Evolutionary conservation across 2,888 invertebrate species (phyloP).

Genomic region (Crossocerus cetratus): DNA sequence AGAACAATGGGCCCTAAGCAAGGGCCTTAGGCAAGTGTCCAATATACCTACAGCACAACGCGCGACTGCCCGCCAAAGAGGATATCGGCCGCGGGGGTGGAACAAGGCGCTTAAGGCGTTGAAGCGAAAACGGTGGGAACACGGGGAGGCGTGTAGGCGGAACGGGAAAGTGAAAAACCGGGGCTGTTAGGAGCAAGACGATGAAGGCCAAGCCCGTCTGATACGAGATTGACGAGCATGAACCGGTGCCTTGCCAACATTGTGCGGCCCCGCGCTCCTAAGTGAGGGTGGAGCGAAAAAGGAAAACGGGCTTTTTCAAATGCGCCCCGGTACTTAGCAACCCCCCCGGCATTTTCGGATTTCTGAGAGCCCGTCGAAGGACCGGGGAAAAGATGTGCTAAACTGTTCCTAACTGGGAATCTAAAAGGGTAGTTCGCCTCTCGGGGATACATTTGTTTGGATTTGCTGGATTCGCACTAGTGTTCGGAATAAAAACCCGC

Average conservation of each 20-base stretch:
- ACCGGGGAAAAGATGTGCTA: conserved; percentile 20
- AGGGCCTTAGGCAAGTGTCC: no score
- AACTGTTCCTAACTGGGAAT: not conserved
- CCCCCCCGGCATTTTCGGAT: conserved; percentile 52
- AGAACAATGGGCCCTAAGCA: no score
- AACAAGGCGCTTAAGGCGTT: conserved; percentile 37
- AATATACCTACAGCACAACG: no score
- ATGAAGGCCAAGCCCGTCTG: conserved; percentile 47
- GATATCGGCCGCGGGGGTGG: not conserved
- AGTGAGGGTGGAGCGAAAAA: conserved; percentile 5
- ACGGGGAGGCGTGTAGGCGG: no score
- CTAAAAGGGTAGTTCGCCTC: not conserved
- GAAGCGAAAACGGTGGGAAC: conserved; percentile 41
- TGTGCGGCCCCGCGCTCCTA: conserved; percentile 7
- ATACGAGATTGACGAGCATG: conserved; percentile 54
- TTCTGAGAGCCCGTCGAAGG: conserved; percentile 67
- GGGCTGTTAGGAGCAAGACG: conserved; percentile 54
- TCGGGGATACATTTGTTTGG: no score
- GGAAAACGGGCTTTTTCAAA: conserved; percentile 46
- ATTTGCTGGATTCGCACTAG: no score
- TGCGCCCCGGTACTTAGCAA: conserved; percentile 29
- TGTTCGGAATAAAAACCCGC: no score
- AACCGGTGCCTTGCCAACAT: conserved; percentile 26
- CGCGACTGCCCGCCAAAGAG: no score
- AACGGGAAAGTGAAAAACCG: conserved; percentile 28